Conservation (phyloP, 1,140 invertebrate species). For the Drosophila serrata region DNA sequence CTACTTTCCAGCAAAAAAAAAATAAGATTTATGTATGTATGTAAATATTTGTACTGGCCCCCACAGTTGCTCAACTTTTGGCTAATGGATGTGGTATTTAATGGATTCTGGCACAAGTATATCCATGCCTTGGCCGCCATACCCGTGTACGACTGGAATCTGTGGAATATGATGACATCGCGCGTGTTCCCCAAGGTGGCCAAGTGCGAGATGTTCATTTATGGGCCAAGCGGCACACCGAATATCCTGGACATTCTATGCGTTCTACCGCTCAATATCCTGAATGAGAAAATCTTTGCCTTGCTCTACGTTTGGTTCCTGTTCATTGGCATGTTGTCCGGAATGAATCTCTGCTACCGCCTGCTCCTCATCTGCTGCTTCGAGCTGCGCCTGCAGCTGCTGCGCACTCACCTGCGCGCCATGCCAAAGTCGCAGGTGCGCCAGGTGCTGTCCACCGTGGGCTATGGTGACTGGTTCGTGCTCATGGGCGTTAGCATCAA, state of each 20-base stretch:
- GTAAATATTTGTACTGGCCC: background rate
- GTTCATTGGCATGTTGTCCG: slow-evolving; percentile 88
- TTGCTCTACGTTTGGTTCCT: slow-evolving; percentile 94
- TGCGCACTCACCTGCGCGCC: slow-evolving; percentile 86
- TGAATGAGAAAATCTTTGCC: slow-evolving; percentile 93
- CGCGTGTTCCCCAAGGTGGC: slow-evolving; percentile 90
- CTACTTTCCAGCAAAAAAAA: background rate
- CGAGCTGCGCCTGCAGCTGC: slow-evolving; percentile 80
- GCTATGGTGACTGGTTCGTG: slow-evolving; percentile 90
- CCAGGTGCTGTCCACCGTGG: slow-evolving; percentile 52
- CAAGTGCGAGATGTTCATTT: slow-evolving; percentile 91
- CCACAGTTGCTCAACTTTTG: slow-evolving; percentile 87
- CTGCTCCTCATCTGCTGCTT: slow-evolving; percentile 61
- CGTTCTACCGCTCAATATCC: slow-evolving; percentile 90
- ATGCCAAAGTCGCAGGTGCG: slow-evolving; percentile 64
- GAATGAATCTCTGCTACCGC: slow-evolving; percentile 88
- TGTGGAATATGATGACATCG: slow-evolving; percentile 87
- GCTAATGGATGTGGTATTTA: slow-evolving; percentile 90
- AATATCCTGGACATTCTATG: slow-evolving; percentile 90
- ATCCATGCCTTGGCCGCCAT: slow-evolving; percentile 88
- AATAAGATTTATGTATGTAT: too few relatives aligned
- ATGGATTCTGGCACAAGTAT: slow-evolving; percentile 90
- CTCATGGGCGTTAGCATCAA: slow-evolving; percentile 89
- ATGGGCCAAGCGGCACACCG: slow-evolving; percentile 88
- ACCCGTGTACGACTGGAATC: slow-evolving; percentile 80